Evolutionary conservation across 2,113 vertebrate species (phyloP), one percentile per base, ranked within the genome.

Genomic region (Cromileptes altivelis): DNA sequence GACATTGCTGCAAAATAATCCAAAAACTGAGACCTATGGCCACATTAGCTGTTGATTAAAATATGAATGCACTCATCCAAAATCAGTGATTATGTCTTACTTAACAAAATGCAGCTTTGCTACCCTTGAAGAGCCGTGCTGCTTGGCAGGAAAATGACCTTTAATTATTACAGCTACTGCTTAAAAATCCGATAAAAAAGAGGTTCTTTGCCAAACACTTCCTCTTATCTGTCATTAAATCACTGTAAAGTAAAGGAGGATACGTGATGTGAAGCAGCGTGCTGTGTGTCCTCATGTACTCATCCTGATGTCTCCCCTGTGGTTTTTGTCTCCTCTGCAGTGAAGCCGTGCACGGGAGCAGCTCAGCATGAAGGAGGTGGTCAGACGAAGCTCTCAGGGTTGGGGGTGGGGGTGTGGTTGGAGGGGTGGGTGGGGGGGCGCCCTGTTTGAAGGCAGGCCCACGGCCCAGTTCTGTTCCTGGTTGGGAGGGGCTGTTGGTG

Each of bases 121-220:
- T 72, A 27, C 84, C 49, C 60, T 71, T 62, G n/a, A 69, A 52
- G 60, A 87, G 68, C 64, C 30, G 47, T 42, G 70, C 64, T 30
- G 74, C 85, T 88, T 78, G 78, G 89, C 88, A 84, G 77, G 75
- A 82, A 87, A 84, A 79, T 68, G 6, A 83, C 76, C 68, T 77
- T 78, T 82, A 83, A 84, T 88, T 58, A 82, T 75, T 78, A n/a
- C 64, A 84, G 75, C 72, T 60, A 18, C 50, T 61, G 67, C 67
- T 70, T 76, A n/a, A 68, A 81, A 84, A 63, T 74, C 10, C 2
- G 49, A 75, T 53, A 19, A 40, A 69, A 45, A 50, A 45, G 70
- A 47, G 55, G 55, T 45, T 18, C 62, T 61, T 23, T 6, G 18
- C 15, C 13, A 49, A 81, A 58, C 33, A 23, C 37, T 4, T 1